Conservation (phyloP, 2,797 vertebrate species). For the Oophaga sylvatica region DNA sequence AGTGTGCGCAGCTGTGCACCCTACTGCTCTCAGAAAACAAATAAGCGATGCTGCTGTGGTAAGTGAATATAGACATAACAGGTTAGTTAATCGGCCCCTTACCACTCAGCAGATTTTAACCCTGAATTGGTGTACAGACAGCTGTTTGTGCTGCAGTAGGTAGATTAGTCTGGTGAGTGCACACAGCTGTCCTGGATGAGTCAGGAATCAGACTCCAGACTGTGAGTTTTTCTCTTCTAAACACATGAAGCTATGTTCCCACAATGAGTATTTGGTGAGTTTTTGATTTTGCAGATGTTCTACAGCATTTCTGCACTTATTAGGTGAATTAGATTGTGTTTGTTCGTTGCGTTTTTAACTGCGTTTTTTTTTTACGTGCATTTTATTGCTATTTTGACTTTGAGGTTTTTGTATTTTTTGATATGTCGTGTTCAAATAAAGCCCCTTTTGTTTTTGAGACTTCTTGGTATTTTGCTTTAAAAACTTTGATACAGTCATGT, state of each 20-base stretch:
- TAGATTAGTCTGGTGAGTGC: constrained; percentile 13
- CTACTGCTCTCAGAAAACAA: not conserved
- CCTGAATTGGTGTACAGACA: not conserved
- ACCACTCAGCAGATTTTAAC: constrained; percentile 12
- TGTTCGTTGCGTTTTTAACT: too few species aligned
- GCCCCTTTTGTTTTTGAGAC: too few species aligned
- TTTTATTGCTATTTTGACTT: too few species aligned
- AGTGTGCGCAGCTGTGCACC: constrained; percentile 4
- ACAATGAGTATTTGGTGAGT: too few species aligned
- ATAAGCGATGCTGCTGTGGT: constrained; percentile 10
- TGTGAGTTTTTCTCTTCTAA: constrained; percentile 1
- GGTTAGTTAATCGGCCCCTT: constrained; percentile 14
- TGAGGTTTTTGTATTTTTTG: too few species aligned
- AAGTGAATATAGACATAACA: constrained; percentile 32
- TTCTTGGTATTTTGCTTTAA: too few species aligned
- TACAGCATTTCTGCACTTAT: too few species aligned
- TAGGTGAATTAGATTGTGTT: too few species aligned
- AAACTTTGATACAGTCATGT: too few species aligned
- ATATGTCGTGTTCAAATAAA: too few species aligned
- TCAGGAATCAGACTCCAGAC: not conserved
- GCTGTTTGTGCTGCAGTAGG: constrained; percentile 18
- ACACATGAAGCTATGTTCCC: not conserved
- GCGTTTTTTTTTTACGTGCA: too few species aligned
- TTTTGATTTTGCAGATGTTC: too few species aligned
- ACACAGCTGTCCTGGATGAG: constrained; percentile 48